Evolutionary conservation across 2,113 vertebrate species (phyloP).

Genomic region (Lethenteron reissneri): DNA sequence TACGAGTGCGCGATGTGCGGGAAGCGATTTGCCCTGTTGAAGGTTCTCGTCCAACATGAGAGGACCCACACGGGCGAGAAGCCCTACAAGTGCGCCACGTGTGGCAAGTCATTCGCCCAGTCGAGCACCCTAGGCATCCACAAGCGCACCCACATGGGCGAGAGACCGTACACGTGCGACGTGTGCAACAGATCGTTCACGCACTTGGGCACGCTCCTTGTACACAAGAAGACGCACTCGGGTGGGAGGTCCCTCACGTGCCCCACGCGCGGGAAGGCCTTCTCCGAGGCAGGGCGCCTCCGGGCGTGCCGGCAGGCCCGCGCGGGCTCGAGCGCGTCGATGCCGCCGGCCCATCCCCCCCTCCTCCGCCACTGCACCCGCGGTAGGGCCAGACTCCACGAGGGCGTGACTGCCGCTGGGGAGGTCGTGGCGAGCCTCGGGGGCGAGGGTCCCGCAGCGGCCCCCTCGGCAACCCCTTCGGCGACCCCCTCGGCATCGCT

Average conservation of each 20-base stretch:
- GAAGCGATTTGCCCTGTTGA: neutral
- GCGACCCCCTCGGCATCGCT: no score
- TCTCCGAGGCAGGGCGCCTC: neutral
- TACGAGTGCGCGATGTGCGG: neutral
- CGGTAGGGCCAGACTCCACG: no score
- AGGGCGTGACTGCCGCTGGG: no score
- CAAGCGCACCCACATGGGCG: constrained; percentile 11
- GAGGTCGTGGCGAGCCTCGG: no score
- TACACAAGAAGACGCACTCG: constrained; percentile 15
- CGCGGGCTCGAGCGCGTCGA: no score
- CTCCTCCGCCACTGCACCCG: no score
- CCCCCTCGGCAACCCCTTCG: no score
- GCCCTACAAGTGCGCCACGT: constrained; percentile 9
- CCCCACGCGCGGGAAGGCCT: constrained; percentile 5
- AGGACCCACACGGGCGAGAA: constrained; percentile 9
- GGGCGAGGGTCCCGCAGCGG: no score
- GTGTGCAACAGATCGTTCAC: constrained; percentile 12
- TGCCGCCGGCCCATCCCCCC: no score
- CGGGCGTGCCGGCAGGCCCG: no score
- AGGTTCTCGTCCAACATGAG: constrained; percentile 8
- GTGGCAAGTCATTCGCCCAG: constrained; percentile 12
- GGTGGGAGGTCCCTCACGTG: constrained; percentile 19
- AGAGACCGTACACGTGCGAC: constrained; percentile 13
- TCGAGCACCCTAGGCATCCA: constrained; percentile 11
- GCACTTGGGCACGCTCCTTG: constrained; percentile 15